Evolutionary conservation across 2,797 vertebrate species (phyloP).

Genomic region (Astyanax mexicanus): DNA sequence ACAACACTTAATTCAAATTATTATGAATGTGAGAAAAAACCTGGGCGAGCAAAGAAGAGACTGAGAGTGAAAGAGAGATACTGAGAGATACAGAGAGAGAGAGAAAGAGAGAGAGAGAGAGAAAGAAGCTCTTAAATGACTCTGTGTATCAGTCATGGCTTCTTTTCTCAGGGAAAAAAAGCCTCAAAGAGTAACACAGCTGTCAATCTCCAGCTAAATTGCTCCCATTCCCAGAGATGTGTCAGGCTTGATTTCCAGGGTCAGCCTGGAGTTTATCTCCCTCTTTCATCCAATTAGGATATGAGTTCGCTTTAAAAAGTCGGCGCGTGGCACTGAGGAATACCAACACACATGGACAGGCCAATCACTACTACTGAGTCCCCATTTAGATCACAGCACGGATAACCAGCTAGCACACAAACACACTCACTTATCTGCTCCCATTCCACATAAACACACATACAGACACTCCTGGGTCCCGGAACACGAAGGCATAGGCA

Average conservation of each 20-base stretch:
- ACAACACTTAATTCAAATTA: background rate
- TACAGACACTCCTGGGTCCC: slow-evolving; percentile 26
- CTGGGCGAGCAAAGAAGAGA: too few species aligned
- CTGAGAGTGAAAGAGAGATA: too few species aligned
- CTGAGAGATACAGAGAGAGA: too few species aligned
- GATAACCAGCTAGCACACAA: slow-evolving; percentile 78
- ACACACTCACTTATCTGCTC: slow-evolving; percentile 62
- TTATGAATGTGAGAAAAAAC: background rate
- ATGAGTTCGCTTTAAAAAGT: slow-evolving; percentile 73
- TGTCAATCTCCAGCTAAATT: slow-evolving; percentile 76
- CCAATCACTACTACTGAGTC: slow-evolving; percentile 85
- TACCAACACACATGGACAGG: slow-evolving; percentile 53
- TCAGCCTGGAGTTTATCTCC: slow-evolving; percentile 69
- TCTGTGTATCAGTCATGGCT: slow-evolving; percentile 34
- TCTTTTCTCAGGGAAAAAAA: slow-evolving; percentile 44
- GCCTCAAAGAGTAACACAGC: slow-evolving; percentile 63
- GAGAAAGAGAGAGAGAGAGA: background rate
- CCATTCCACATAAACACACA: slow-evolving; percentile 52
- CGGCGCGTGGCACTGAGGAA: slow-evolving; percentile 64
- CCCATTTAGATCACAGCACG: slow-evolving; percentile 82
- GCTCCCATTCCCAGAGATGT: slow-evolving; percentile 65
- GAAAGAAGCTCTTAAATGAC: slow-evolving; percentile 37
- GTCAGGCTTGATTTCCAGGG: slow-evolving; percentile 69
- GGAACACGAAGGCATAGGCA: slow-evolving; percentile 69
- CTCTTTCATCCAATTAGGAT: slow-evolving; percentile 80